Percentiles rank a stretch among this genome's conserved stretches.
These are phyloP conservation scores for Athalia circularis DNA, from an alignment of 2,888 invertebrate species.

Conservation along the genomic window DNA sequence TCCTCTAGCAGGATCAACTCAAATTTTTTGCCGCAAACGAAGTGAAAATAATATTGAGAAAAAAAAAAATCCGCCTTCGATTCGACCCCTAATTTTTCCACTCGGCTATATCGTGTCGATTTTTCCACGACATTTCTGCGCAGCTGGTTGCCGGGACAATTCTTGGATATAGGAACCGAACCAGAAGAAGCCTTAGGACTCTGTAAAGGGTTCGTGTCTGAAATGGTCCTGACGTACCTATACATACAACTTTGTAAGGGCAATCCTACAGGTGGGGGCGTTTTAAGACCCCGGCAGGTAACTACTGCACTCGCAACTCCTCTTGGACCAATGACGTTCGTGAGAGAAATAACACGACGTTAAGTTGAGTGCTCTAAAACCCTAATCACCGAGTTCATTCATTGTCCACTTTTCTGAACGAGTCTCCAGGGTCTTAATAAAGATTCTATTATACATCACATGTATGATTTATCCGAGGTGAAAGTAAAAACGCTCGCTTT, in stretches of 20 bases:
- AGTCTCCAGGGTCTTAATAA: neutral
- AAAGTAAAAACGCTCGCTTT: too few relatives aligned
- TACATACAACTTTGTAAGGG: slow-evolving; percentile 4
- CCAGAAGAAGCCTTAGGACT: neutral
- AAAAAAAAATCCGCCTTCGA: neutral
- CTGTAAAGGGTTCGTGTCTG: slow-evolving; percentile 29
- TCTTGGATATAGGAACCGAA: neutral
- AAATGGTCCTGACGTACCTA: neutral
- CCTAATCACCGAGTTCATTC: slow-evolving; percentile 11
- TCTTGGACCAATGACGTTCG: slow-evolving; percentile 23
- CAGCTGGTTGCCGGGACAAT: too few relatives aligned
- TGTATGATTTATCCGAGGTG: too few relatives aligned
- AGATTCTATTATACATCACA: too few relatives aligned
- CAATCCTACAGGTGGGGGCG: slow-evolving; percentile 41
- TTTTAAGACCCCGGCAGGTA: slow-evolving; percentile 10
- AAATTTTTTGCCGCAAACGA: too few relatives aligned
- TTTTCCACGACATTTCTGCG: too few relatives aligned
- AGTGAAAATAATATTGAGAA: too few relatives aligned
- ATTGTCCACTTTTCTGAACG: neutral
- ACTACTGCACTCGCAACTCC: neutral
- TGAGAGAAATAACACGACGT: neutral
- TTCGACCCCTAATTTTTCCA: too few relatives aligned
- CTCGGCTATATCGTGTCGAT: too few relatives aligned
- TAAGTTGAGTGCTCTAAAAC: slow-evolving; percentile 13
- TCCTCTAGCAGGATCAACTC: too few relatives aligned